Base-by-base conservation (phyloP, 1,140 invertebrate genomes). In the Euura lappo region DNA sequence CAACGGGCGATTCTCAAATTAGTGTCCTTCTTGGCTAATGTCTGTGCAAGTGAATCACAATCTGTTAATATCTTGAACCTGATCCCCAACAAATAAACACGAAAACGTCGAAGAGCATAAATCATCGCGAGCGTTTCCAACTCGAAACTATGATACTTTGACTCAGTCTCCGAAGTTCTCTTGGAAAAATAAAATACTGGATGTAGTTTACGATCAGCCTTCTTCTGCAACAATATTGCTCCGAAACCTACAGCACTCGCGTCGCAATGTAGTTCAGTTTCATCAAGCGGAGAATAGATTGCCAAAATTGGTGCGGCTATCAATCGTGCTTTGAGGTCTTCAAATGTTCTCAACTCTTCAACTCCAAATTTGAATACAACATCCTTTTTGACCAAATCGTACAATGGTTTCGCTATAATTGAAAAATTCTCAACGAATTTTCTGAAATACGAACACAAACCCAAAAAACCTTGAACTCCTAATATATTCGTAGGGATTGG, bases 41-140 rank as follows among this genome's bases (percentile, higher is more conserved):
- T 73, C 47, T 11, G 47, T 7, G 44, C 2, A 3, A 75, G 65
- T 8, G 72, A 64, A n/a, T 73, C 13, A 71, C 85, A 88, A 68
- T 86, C 86, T 0, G 85, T 87, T 1, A 86, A 73, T 8, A 90
- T 86, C 71, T 87, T 84, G 75, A 89, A 89, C 8, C 83, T 71
- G 71, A 79, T 86, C n/a, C 85, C 86, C 43, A 85, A 75, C 44
- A 91, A 75, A 79, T 89, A 91, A 42, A 82, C 74, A 69, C 85
- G 60, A 76, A 90, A 90, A 28, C 28, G 28, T 28, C 28, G 28
- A 28, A 28, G 28, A 28, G 28, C 28, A 1, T 28, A 28, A 28
- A 28, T 28, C 28, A 28, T 28, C 28, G 28, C 28, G 1, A 28
- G 28, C 0, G 28, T 28, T 28, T 28, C 28, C 28, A 28, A 28